Percentiles rank a stretch among this genome's conserved stretches.
Conservation (phyloP, 2,888 invertebrate species). For the Ceriagrion tenellum region DNA sequence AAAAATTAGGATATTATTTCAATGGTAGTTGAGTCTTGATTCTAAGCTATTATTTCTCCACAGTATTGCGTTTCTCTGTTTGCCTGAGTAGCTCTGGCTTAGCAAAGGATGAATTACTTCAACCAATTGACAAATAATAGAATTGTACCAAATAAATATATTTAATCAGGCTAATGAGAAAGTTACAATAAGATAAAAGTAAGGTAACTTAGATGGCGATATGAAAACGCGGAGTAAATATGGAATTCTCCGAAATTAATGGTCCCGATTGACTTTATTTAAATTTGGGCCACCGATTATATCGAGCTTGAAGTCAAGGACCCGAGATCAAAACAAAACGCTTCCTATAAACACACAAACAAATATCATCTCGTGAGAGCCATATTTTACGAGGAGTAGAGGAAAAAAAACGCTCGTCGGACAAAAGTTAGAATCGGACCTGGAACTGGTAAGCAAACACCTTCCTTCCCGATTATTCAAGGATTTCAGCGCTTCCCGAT, state of each 20-base stretch:
- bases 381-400: background rate
- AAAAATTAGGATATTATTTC: too few relatives aligned
- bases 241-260: background rate
- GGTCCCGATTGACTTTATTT: background rate
- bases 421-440: background rate
- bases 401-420: background rate
- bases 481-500: background rate
- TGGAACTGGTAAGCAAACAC: background rate
- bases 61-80: too few relatives aligned
- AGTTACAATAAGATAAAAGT: too few relatives aligned
- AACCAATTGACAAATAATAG: too few relatives aligned
- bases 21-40: too few relatives aligned
- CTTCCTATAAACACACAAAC: background rate
- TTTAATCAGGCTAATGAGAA: too few relatives aligned
- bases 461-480: background rate
- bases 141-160: too few relatives aligned
- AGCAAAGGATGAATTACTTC: too few relatives aligned
- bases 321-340: conserved; percentile 56
- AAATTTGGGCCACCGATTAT: background rate
- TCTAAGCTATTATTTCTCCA: too few relatives aligned
- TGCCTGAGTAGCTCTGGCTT: too few relatives aligned
- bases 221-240: background rate
- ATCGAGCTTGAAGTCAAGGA: conserved; percentile 17
- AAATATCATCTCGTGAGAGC: background rate
- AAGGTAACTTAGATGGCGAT: background rate